Evolutionary conservation across 2,888 invertebrate species (phyloP).

Genomic region (Ferrisia virgata): DNA sequence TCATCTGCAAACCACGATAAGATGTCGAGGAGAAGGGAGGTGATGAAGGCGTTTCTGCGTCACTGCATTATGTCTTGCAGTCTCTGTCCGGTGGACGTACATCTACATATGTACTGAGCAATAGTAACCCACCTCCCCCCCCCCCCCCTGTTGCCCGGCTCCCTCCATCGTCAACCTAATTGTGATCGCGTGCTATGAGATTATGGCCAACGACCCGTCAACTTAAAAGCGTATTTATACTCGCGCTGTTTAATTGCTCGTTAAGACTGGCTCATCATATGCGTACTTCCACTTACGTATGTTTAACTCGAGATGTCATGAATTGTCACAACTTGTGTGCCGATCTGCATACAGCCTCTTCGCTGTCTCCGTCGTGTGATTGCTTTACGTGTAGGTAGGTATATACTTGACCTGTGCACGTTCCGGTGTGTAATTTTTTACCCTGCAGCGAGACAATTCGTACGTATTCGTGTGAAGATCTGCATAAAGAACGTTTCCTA

Average conservation of each 20-base stretch:
- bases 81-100: background rate
- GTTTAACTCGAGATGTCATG: background rate
- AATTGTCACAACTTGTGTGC: background rate
- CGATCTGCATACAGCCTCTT: no score
- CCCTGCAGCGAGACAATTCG: no score
- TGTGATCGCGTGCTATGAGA: background rate
- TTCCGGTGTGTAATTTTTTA: no score
- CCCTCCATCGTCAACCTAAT: background rate
- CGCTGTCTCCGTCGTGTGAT: no score
- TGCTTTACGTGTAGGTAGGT: no score
- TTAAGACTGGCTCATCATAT: background rate
- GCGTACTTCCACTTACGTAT: no score
- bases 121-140: no score
- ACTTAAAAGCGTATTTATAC: background rate
- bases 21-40: background rate
- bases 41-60: background rate
- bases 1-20: background rate
- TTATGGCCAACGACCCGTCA: background rate
- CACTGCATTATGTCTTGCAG: background rate
- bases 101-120: no score
- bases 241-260: background rate
- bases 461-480: no score
- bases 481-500: no score
- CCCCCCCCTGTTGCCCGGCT: background rate
- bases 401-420: no score